These are phyloP conservation scores for Brachyhypopomus gauderio DNA, from an alignment of 2,113 vertebrate genomes.

Conservation along the genomic window DNA sequence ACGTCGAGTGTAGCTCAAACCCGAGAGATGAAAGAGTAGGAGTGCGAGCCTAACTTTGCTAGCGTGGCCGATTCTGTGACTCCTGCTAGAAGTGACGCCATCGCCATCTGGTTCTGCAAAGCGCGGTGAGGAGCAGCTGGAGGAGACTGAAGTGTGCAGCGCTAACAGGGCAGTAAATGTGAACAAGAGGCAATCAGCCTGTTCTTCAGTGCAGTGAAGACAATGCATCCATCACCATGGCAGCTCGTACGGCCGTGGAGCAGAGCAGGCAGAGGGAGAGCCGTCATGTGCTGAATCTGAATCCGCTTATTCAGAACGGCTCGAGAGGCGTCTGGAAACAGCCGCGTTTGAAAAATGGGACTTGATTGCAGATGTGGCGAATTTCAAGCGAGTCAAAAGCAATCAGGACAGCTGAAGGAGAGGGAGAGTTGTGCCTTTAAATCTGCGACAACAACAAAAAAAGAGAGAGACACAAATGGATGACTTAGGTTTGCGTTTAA, in stretches of 20 bases:
- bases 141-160: too few relatives aligned
- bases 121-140: too few relatives aligned
- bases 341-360: slow-evolving; percentile 40
- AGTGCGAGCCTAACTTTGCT: too few relatives aligned
- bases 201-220: slow-evolving; percentile 9
- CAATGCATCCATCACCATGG: slow-evolving; percentile 25
- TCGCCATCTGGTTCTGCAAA: not conserved
- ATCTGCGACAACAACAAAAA: not conserved
- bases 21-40: too few relatives aligned
- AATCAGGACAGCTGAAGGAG: slow-evolving; percentile 22
- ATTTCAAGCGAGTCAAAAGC: slow-evolving; percentile 24
- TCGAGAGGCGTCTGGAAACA: slow-evolving; percentile 10
- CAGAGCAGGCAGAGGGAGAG: not conserved
- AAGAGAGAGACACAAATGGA: not conserved
- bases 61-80: too few relatives aligned
- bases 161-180: not conserved
- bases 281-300: slow-evolving; percentile 2
- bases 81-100: not conserved
- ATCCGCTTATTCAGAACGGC: slow-evolving; percentile 20
- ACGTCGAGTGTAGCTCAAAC: too few relatives aligned
- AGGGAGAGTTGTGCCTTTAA: not conserved
- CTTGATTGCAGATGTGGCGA: slow-evolving; percentile 46
- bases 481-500: not conserved
- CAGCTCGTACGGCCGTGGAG: slow-evolving; percentile 4
- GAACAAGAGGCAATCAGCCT: slow-evolving; percentile 34